phyloP scores from a whole-genome alignment of 2,888 invertebrate genomes.

The Sinodicranocentrus sp. region DNA sequence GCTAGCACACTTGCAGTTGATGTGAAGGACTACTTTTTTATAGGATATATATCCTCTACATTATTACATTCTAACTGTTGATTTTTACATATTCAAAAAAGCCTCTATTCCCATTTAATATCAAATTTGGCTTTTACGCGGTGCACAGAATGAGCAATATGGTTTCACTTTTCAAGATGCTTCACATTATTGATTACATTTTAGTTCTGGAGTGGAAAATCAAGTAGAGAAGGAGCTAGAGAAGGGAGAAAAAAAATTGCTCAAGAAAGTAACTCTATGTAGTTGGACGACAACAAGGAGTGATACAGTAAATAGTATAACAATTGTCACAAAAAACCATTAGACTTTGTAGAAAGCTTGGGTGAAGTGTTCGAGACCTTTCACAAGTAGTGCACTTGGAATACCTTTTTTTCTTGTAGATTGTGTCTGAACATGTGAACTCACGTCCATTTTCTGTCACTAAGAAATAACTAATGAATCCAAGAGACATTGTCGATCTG shows the following conservation, averaged over 20 bases:
- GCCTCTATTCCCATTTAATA: no score
- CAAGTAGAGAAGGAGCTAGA: not conserved
- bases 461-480: constrained; percentile 41
- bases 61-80: constrained; percentile 5
- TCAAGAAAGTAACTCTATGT: not conserved
- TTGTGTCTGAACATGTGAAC: not conserved
- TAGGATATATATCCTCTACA: no score
- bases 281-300: not conserved
- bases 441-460: constrained; percentile 43
- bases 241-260: no score
- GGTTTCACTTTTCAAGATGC: not conserved
- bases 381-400: no score
- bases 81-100: not conserved
- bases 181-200: not conserved
- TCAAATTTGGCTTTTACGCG: no score
- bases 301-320: constrained; percentile 7
- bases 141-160: not conserved
- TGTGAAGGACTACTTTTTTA: no score
- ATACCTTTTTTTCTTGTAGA: not conserved
- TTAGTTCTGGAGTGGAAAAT: not conserved
- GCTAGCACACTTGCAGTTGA: no score
- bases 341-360: not conserved
- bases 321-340: constrained; percentile 11
- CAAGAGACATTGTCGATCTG: constrained; percentile 12
- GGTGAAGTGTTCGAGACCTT: no score